Evolutionary conservation across 2,888 invertebrate species (phyloP), one percentile per base, ranked within the genome.

Genomic region (Nephrotoma appendiculata): DNA sequence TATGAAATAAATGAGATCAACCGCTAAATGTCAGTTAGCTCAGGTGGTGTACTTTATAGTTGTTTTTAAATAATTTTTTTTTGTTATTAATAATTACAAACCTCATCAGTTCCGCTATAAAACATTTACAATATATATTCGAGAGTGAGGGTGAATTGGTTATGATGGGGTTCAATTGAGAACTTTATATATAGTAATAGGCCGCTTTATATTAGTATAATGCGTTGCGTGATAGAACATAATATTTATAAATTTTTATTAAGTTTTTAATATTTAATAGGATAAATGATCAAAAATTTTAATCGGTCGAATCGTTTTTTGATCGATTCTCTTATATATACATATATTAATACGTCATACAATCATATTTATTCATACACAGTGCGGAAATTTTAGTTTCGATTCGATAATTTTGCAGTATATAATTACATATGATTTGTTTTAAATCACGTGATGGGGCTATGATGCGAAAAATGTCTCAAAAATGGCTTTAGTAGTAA

Each of bases 21-120:
- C 84, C 84, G 84, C 84, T 84, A 84, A 84, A 84, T 84, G 84
- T 84, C 84, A 84, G 84, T 84, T 84, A 84, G 84, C 84, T 84
- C 84, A 84, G 84, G 84, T 84, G 84, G 42, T 84, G 43, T 84
- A 84, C 84, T 42, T 84, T 43, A 71, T 71, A 71, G 71, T 71
- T 84, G 42, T 84, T 84, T 42, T 84, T 4, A 7, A 71, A 84
- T 7, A 7, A 84, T 84, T 84, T 31, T 84, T 84, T 84, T 42
- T 19, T 84, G 6, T 84, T 43, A 84, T 15, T 84, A 84, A 84
- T 84, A 84, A 84, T 84, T 84, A 84, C 42, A 84, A 84, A 42
- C 84, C n/a, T 84, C 84, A 84, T 84, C 84, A 84, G 84, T 84
- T 84, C 84, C 84, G 84, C 84, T 42, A 71, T 15, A 83, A 48